Conservation (phyloP, 2,888 invertebrate genomes). For the Eremobia ochroleuca region DNA sequence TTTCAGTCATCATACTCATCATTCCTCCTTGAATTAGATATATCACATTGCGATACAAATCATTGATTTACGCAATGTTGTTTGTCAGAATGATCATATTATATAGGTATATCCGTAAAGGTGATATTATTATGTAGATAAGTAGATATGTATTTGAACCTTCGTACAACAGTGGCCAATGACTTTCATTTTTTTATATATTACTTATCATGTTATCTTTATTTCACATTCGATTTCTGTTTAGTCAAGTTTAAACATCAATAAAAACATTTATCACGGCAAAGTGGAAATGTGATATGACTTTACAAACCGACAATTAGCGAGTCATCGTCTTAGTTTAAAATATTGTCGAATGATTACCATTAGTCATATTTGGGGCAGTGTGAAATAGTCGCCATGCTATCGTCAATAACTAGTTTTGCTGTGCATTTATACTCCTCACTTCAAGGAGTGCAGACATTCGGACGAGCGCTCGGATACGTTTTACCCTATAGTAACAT, state of each 20-base stretch:
- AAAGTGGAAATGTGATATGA: constrained; percentile 5
- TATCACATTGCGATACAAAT: background rate
- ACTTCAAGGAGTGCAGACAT: constrained; percentile 69
- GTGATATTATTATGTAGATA: constrained; percentile 16
- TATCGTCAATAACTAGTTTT: constrained; percentile 58
- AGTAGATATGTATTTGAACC: background rate
- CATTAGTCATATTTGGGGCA: background rate
- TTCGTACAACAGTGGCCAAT: constrained; percentile 12
- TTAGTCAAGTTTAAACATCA: constrained; percentile 14
- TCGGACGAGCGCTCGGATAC: constrained; percentile 77
- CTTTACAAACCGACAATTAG: background rate
- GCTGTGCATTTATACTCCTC: constrained; percentile 69
- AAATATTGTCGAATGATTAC: constrained; percentile 28
- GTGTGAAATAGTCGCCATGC: constrained; percentile 23
- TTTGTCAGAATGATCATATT: constrained; percentile 1
- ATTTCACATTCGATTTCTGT: constrained; percentile 15
- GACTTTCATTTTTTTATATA: constrained; percentile 32
- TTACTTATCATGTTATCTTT: constrained; percentile 36
- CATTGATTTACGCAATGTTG: background rate
- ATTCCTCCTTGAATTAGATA: background rate
- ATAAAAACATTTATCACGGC: constrained; percentile 7
- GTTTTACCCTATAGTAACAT: constrained; percentile 77
- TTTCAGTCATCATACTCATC: background rate
- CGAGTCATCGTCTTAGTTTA: constrained; percentile 20
- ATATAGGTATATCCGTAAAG: background rate